Base-by-base conservation (phyloP, 2,797 vertebrate genomes). In the Tenualosa thibaudeaui region DNA sequence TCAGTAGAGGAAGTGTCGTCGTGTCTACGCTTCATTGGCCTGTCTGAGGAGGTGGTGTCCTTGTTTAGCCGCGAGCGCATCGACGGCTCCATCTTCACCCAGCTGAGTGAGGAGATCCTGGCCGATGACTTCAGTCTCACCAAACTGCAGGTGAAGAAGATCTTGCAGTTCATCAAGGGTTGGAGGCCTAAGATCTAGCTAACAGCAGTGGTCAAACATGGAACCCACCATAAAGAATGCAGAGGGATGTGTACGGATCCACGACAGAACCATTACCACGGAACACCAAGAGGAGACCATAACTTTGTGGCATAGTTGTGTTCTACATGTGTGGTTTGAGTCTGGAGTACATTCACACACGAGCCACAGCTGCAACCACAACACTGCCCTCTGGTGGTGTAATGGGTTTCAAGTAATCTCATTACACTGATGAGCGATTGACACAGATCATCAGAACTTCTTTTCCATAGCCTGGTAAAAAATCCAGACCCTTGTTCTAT, bases 101-200 rank as follows among this genome's bases (percentile, higher is more conserved):
- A 99, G 95, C 95, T 99, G 89, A 98, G 96, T 0, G 98, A 99
- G 92, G 98, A 99, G 93, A 99, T 99, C 93, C 92, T 99, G 90
- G 97, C 96, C 0, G 98, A 99, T 3, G 98, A 99, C 91, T 99
- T 99, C 92, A 97, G 89, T 88, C 96, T 99, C 92, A 98, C 97
- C 92, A 98, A 98, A 89, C 97, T 99, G 81, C 98, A 99, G 88
- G 97, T 99, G 90, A 99, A 98, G 92, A 99, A 99, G 95, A 98
- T 99, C 95, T 97, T 97, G 93, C 98, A 99, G 94, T 99, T 99
- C 91, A 99, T 99, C 93, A 98, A 99, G 92, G 98, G 98, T 88
- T 99, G 98, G 98, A 95, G 98, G 90, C 98, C 98, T 91, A 99
- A 99, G 90, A 98, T 99, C 68, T 75, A 75, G 68, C 68, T 15